Evolutionary conservation across 2,113 vertebrate species (phyloP).

Genomic region (Murina feae): DNA sequence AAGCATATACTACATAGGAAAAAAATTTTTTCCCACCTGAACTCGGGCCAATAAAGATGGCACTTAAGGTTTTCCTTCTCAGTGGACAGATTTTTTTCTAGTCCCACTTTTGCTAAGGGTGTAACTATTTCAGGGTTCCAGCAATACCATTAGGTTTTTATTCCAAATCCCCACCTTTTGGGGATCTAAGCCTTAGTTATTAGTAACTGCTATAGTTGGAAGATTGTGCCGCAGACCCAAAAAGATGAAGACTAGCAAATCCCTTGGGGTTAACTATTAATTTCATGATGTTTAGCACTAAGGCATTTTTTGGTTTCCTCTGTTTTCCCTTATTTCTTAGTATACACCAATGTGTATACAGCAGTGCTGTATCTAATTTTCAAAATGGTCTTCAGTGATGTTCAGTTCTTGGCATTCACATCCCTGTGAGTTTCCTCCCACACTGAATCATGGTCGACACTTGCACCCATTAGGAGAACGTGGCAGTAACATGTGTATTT

Average conservation of each 20-base stretch:
- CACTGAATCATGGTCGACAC: background rate
- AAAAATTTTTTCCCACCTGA: background rate
- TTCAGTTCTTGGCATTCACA: background rate
- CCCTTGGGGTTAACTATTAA: background rate
- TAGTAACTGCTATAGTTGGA: background rate
- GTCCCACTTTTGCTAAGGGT: background rate
- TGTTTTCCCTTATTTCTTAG: slow-evolving; percentile 17
- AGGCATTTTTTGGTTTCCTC: background rate
- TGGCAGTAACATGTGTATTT: background rate
- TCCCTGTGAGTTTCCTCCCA: background rate
- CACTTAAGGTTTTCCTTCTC: background rate
- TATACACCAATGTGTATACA: background rate
- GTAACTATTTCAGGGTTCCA: background rate
- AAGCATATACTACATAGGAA: background rate
- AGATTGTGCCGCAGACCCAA: background rate
- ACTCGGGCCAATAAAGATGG: background rate
- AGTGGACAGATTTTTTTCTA: background rate
- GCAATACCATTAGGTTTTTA: background rate
- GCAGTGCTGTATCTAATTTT: background rate
- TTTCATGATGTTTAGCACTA: background rate
- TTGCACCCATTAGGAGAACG: background rate
- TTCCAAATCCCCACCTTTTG: background rate
- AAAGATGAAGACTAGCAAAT: background rate
- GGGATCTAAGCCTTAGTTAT: background rate
- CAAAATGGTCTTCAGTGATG: background rate